These are phyloP conservation scores for Troides oblongomaculatus DNA, from an alignment of 2,888 invertebrate genomes.

Conservation along the genomic window DNA sequence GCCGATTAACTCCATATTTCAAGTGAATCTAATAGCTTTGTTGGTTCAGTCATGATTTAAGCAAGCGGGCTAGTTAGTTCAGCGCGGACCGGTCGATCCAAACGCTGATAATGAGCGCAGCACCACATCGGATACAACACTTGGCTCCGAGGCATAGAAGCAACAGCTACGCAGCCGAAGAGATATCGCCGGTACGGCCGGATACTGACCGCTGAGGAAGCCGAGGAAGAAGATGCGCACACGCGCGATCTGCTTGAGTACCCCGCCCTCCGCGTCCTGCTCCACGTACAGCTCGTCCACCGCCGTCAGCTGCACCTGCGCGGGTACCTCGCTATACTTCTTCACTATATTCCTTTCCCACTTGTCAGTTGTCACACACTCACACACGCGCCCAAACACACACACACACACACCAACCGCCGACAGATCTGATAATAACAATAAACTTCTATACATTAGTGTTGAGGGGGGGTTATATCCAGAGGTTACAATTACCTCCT, in stretches of 20 bases:
- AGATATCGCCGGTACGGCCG: neutral
- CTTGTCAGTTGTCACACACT: neutral
- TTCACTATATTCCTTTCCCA: neutral
- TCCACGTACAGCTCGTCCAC: slow-evolving; percentile 96
- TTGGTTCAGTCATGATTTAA: no score
- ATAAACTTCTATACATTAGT: neutral
- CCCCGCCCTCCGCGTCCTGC: slow-evolving; percentile 90
- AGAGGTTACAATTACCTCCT: slow-evolving; percentile 79
- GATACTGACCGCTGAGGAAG: slow-evolving; percentile 88
- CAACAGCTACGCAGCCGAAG: neutral
- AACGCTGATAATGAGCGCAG: no score
- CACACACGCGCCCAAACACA: no score
- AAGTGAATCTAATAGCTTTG: no score
- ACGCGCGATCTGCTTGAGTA: slow-evolving; percentile 94
- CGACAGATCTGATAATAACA: no score
- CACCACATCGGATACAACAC: no score
- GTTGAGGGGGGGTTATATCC: neutral
- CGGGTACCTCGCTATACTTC: no score
- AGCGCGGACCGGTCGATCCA: no score
- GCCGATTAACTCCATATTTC: no score
- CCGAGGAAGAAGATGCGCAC: slow-evolving; percentile 97
- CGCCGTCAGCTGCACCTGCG: slow-evolving; percentile 90
- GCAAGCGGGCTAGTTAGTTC: no score
- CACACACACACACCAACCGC: neutral
- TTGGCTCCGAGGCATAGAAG: no score